Evolutionary conservation across 2,797 vertebrate genomes (phyloP).

Genomic region (Parauchenoglanis punctatus): DNA sequence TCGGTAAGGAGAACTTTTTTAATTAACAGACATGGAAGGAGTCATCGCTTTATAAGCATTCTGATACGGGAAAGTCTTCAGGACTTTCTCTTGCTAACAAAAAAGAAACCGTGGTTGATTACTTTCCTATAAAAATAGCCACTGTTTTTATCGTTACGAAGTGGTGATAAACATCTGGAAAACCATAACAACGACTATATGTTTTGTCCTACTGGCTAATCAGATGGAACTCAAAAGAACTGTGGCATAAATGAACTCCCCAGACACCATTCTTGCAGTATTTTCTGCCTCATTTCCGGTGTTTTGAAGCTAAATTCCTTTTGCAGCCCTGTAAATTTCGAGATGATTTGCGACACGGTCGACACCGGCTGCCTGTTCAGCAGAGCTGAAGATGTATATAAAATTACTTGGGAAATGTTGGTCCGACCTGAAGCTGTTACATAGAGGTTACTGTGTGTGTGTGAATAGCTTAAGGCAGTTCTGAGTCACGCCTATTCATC

Average conservation of each 20-base stretch:
- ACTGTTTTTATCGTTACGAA: not conserved
- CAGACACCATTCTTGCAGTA: not conserved
- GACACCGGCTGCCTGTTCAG: not conserved
- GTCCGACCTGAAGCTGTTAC: not conserved
- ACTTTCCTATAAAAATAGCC: not conserved
- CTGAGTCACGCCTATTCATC: constrained; percentile 51
- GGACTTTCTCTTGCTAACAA: not conserved
- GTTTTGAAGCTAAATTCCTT: not conserved
- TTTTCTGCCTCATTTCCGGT: not conserved
- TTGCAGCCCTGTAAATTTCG: not conserved
- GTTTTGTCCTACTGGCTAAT: too few relatives aligned
- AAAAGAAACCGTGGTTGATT: not conserved
- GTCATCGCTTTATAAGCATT: not conserved
- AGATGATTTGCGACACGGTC: not conserved
- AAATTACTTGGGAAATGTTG: not conserved
- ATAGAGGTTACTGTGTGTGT: not conserved
- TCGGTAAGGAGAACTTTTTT: not conserved
- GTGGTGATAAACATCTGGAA: not conserved
- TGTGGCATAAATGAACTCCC: not conserved
- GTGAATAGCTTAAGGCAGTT: constrained; percentile 38
- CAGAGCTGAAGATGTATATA: not conserved
- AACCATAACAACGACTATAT: not conserved
- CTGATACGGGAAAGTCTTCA: not conserved
- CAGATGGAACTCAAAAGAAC: not conserved
- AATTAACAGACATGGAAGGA: not conserved